Evolutionary conservation across 2,113 vertebrate genomes (phyloP).

Genomic region (Lepidothrix coronata): DNA sequence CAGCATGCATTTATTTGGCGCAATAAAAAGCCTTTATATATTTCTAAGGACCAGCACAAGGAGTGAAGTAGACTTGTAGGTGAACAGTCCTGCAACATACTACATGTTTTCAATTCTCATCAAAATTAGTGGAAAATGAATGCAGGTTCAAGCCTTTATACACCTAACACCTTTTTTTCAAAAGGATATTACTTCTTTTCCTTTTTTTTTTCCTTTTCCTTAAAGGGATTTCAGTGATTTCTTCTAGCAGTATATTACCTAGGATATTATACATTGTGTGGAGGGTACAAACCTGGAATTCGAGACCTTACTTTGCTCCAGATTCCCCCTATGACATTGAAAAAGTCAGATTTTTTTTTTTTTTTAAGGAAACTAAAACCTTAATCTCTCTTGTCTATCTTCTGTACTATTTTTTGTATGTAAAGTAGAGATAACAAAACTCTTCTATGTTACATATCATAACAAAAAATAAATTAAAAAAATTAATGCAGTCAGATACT

Average conservation of each 20-base stretch:
- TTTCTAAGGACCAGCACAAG: neutral
- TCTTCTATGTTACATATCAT: neutral
- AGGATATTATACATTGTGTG: neutral
- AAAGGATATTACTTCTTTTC: neutral
- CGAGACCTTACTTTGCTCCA: neutral
- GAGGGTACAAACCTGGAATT: neutral
- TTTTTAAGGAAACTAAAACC: neutral
- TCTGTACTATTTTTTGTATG: neutral
- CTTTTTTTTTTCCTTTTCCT: neutral
- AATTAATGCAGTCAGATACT: neutral
- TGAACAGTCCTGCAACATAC: neutral
- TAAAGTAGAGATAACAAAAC: neutral
- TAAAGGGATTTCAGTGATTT: neutral
- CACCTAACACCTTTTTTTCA: neutral
- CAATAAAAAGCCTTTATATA: neutral
- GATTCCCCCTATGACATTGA: neutral
- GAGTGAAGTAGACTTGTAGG: neutral
- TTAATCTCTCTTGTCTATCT: neutral
- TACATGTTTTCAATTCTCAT: neutral
- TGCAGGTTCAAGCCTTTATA: neutral
- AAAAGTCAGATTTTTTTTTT: neutral
- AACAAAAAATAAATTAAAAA: neutral
- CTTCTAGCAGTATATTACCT: neutral
- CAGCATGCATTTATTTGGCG: neutral
- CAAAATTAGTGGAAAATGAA: neutral